Evolutionary conservation across 2,113 vertebrate species (phyloP).

Genomic region (Sinocyclocheilus anophthalmus): DNA sequence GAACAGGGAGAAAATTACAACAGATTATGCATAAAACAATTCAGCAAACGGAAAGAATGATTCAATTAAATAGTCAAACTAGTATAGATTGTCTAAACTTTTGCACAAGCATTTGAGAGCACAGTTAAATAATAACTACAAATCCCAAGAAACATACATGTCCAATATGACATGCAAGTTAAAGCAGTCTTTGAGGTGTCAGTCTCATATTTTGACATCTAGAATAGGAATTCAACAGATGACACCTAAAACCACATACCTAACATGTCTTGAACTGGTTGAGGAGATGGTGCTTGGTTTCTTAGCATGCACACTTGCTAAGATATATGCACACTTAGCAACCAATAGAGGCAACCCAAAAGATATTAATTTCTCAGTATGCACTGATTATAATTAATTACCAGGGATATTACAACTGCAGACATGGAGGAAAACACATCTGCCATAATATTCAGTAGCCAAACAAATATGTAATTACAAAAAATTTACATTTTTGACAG

Average conservation of each 20-base stretch:
- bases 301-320: no score
- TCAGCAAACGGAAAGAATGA: neutral
- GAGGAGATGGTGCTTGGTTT: slow-evolving; percentile 24
- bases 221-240: slow-evolving; percentile 36
- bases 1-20: neutral
- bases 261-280: slow-evolving; percentile 2
- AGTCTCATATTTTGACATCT: neutral
- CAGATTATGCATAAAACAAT: no score
- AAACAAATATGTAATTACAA: no score
- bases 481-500: no score
- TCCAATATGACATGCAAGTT: neutral
- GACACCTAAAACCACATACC: slow-evolving; percentile 29
- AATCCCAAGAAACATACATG: neutral
- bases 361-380: neutral
- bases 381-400: neutral
- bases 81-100: neutral
- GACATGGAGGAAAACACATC: neutral
- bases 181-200: neutral
- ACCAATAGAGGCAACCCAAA: neutral
- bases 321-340: neutral
- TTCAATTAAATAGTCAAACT: neutral
- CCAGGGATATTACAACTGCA: neutral
- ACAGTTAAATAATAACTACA: neutral
- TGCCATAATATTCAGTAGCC: no score
- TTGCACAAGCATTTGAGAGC: neutral